A percentile compares a stretch with the other conserved stretches of the same genome.
Evolutionary conservation across 2,113 vertebrate species (phyloP).

Genomic region (Leuciscus idus): DNA sequence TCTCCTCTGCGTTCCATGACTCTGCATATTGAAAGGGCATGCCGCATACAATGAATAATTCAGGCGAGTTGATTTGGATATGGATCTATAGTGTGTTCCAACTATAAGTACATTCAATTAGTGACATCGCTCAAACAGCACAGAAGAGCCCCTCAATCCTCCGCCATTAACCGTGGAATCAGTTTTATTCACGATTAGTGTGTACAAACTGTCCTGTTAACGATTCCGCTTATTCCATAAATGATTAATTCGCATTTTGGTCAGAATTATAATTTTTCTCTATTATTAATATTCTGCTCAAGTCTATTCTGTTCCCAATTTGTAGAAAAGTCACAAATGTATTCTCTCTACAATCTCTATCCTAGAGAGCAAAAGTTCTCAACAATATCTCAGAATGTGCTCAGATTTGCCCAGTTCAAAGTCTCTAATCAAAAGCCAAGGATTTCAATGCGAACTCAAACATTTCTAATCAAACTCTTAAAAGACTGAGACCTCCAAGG

Average conservation of each 20-base stretch:
- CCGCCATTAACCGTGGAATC: not conserved
- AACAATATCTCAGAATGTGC: not conserved
- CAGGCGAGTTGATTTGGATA: slow-evolving; percentile 43
- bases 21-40: slow-evolving; percentile 51
- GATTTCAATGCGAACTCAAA: not conserved
- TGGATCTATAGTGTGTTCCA: slow-evolving; percentile 42
- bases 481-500: not conserved
- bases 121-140: slow-evolving; percentile 12
- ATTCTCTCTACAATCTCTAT: too few species aligned
- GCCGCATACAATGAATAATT: slow-evolving; percentile 49
- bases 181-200: not conserved
- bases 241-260: not conserved
- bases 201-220: slow-evolving; percentile 20
- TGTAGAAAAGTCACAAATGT: not conserved
- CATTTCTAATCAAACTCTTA: not conserved
- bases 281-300: not conserved
- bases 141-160: not conserved
- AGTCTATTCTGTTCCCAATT: not conserved
- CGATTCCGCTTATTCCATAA: not conserved
- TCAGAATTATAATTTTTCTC: not conserved
- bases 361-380: not conserved
- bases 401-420: not conserved
- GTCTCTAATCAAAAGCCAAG: not conserved
- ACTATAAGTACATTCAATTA: slow-evolving; percentile 42
- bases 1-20: slow-evolving; percentile 39